Conservation (phyloP, 2,797 vertebrate genomes). For the Gymnothorax javanicus region DNA sequence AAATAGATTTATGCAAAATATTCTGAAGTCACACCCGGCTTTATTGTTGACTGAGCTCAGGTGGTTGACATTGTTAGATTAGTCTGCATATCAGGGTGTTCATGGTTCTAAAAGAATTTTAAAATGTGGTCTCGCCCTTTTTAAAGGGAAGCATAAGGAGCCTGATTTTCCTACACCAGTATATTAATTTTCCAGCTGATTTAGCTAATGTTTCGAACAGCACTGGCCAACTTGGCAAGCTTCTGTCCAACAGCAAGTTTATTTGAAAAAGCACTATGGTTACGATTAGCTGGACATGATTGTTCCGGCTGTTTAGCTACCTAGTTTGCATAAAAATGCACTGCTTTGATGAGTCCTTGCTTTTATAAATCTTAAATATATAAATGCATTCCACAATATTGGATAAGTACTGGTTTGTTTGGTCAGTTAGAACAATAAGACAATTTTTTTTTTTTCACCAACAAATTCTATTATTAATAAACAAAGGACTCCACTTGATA, state of each 20-base stretch:
- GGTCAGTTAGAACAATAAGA: neutral
- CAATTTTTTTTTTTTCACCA: neutral
- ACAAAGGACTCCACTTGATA: neutral
- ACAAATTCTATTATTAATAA: neutral
- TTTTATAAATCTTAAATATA: neutral
- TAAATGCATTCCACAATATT: neutral
- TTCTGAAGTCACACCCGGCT: neutral
- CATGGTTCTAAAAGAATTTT: neutral
- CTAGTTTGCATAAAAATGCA: neutral
- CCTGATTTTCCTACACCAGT: neutral
- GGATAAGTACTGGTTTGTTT: neutral
- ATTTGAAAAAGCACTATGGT: neutral
- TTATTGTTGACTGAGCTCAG: neutral
- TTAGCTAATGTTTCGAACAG: neutral
- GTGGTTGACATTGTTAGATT: constrained; percentile 2
- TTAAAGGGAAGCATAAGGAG: neutral
- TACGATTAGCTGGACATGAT: neutral
- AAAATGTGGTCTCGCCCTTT: neutral
- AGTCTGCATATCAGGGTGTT: neutral
- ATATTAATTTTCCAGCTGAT: constrained; percentile 7
- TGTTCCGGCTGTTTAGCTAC: neutral
- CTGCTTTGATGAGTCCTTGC: neutral
- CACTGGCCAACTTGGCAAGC: neutral
- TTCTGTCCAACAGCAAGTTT: neutral
- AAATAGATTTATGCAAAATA: constrained; percentile 23